phyloP scores from a whole-genome alignment of 2,888 invertebrate species.

The Nemotelus nigrinus region DNA sequence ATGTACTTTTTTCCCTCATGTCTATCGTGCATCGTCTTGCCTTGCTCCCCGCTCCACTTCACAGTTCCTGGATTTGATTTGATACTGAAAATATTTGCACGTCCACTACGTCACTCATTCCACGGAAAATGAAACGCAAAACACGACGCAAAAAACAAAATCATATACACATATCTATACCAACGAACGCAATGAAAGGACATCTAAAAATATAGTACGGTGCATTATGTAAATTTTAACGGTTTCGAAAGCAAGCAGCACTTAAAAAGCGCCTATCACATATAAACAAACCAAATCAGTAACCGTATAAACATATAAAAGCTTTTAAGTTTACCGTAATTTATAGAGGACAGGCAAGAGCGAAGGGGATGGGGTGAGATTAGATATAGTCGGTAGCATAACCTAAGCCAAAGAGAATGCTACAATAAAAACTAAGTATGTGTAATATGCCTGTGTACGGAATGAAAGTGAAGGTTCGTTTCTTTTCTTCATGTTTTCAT shows the following conservation, averaged over 20 bases:
- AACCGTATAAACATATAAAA: neutral
- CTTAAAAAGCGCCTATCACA: conserved; percentile 9
- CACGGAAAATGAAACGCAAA: neutral
- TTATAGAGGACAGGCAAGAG: neutral
- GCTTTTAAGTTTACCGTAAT: conserved; percentile 3
- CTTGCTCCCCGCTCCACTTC: neutral
- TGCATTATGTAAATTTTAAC: conserved; percentile 42
- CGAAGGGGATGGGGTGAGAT: neutral
- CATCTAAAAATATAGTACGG: conserved; percentile 31
- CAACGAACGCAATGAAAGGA: neutral
- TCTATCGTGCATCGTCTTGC: neutral
- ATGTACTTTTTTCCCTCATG: neutral
- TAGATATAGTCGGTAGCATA: neutral
- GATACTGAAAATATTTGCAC: neutral
- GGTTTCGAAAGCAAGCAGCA: conserved; percentile 14
- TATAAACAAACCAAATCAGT: conserved; percentile 32
- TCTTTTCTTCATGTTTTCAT: conserved; percentile 23
- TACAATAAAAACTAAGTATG: conserved; percentile 16
- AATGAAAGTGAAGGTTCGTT: conserved; percentile 47
- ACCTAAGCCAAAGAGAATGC: neutral
- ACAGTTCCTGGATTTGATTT: neutral
- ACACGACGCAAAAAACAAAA: neutral
- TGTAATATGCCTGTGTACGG: neutral
- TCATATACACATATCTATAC: neutral
- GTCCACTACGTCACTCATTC: neutral